These are phyloP conservation scores for Brachyopa scutellaris DNA, from an alignment of 2,888 invertebrate genomes.

Conservation along the genomic window DNA sequence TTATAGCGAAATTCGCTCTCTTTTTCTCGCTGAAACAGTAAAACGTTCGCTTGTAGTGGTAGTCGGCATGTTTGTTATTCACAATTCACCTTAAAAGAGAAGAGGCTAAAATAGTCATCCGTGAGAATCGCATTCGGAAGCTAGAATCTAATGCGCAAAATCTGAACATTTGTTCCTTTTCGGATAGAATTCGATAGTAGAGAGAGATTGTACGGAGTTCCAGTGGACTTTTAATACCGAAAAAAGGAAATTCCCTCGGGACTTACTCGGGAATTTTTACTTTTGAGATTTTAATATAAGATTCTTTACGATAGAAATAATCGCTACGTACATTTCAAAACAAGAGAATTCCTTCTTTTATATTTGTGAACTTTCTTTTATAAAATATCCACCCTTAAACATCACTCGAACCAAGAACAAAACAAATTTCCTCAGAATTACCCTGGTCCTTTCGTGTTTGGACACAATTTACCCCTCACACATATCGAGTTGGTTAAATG, in stretches of 20 bases:
- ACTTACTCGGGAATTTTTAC: too few relatives aligned
- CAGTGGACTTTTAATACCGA: not conserved
- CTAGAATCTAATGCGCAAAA: slow-evolving; percentile 19
- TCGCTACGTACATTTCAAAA: too few relatives aligned
- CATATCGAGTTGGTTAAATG: not conserved
- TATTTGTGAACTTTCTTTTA: too few relatives aligned
- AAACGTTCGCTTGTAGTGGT: slow-evolving; percentile 23
- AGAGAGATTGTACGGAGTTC: slow-evolving; percentile 4
- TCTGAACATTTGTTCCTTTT: not conserved
- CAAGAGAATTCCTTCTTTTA: too few relatives aligned
- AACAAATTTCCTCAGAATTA: not conserved
- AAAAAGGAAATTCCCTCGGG: too few relatives aligned
- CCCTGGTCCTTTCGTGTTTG: not conserved
- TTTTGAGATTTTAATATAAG: too few relatives aligned
- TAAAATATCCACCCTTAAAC: too few relatives aligned
- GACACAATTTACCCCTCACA: not conserved
- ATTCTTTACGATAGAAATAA: too few relatives aligned
- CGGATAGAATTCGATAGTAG: not conserved
- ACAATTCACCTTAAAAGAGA: slow-evolving; percentile 39
- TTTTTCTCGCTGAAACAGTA: slow-evolving; percentile 34
- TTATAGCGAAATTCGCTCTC: slow-evolving; percentile 50
- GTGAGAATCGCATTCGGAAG: slow-evolving; percentile 42
- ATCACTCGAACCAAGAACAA: too few relatives aligned
- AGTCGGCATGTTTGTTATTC: slow-evolving; percentile 1
- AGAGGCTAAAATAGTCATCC: not conserved